These are phyloP conservation scores for Drosophila pullipes DNA, from an alignment of 2,888 invertebrate species.

Conservation along the genomic window DNA sequence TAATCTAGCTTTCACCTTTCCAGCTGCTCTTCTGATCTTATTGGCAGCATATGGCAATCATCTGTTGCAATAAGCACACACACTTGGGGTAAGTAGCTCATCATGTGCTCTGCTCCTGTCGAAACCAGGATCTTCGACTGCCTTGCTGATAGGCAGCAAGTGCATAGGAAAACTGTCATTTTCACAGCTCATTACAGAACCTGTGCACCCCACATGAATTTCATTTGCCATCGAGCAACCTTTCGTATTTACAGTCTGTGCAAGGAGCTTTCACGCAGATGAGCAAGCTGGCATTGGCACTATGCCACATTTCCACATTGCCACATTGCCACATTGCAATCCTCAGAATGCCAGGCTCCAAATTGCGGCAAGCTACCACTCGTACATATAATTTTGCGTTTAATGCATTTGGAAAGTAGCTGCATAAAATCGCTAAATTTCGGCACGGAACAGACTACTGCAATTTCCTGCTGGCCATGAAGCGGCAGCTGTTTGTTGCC, in stretches of 20 bases:
- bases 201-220: slow-evolving; percentile 27
- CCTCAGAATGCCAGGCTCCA: slow-evolving; percentile 4
- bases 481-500: slow-evolving; percentile 57
- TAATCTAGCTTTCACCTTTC: not conserved
- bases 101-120: not conserved
- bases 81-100: slow-evolving; percentile 13
- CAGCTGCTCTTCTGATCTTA: not conserved
- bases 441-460: not conserved
- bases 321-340: slow-evolving; percentile 24
- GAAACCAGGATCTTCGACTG: not conserved
- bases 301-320: slow-evolving; percentile 4
- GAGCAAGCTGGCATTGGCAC: slow-evolving; percentile 17
- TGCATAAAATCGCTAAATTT: slow-evolving; percentile 60
- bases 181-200: slow-evolving; percentile 55
- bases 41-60: not conserved
- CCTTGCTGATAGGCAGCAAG: not conserved
- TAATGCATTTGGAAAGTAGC: slow-evolving; percentile 64
- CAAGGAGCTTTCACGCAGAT: slow-evolving; percentile 50
- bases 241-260: slow-evolving; percentile 13
- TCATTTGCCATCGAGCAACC: not conserved
- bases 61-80: slow-evolving; percentile 4
- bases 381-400: slow-evolving; percentile 43
- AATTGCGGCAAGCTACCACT: slow-evolving; percentile 10
- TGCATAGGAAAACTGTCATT: slow-evolving; percentile 23
- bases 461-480: slow-evolving; percentile 25